Evolutionary conservation across 2,888 invertebrate species (phyloP), one percentile per base, ranked within the genome.

Genomic region (Apotomis betuletana): DNA sequence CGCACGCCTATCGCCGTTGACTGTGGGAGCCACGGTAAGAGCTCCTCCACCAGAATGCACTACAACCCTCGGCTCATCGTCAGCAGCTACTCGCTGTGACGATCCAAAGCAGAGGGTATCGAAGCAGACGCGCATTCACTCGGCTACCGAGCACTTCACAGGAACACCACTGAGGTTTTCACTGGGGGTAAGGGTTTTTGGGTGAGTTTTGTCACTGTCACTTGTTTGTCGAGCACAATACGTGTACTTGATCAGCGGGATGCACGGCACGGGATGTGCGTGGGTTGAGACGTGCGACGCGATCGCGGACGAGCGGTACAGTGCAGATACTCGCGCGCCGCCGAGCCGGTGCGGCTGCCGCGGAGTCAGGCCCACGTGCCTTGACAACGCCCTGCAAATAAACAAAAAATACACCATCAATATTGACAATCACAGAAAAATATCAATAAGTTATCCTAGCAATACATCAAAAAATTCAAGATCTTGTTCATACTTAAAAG

Each of bases 121-220:
- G 94, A 97, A 97, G 94, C 97, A 97, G 95, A 97, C 96, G 95
- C 97, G 97, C 97, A 97, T 97, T 95, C 95, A 96, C 95, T 95
- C 95, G 95, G 94, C 90, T 94, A 86, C 87, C 87, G 89, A 88
- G 88, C 90, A 89, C 89, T 87, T 79, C 85, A 89, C 87, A 81
- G 85, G 89, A 77, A 77, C 67, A 91, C 86, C 91, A 90, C 91
- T 84, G 76, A 80, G 85, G 89, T 88, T 88, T 85, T 80, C 90
- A 89, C 88, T 88, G 79, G 81, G 79, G 79, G 83, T 85, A 65
- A 74, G 77, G 81, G 79, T 77, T 79, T 75, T 76, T 75, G 60
- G 73, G 80, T 81, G 77, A 78, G 81, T 82, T 85, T 81, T 74
- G 69, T 74, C 83, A 85, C 84, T 83, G 70, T 75, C 85, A 84